A percentile compares a stretch with the other conserved stretches of the same genome.
Evolutionary conservation across 2,797 vertebrate genomes (phyloP).

Genomic region (Chelon auratus): DNA sequence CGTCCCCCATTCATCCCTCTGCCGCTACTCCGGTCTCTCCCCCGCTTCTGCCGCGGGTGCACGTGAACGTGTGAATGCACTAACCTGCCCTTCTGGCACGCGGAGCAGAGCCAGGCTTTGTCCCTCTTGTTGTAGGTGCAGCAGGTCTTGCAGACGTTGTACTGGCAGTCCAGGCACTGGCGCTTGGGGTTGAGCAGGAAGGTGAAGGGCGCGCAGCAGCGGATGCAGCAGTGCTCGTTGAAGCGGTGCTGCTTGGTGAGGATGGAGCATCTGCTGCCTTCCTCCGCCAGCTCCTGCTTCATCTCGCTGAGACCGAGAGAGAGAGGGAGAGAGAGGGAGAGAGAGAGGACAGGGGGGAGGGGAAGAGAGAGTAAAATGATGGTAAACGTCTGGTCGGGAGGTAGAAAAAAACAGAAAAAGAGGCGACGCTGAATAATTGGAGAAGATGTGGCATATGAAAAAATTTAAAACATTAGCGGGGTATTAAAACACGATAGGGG

Average conservation of each 20-base stretch:
- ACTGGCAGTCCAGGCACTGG: slow-evolving; percentile 92
- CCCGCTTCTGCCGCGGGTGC: neutral
- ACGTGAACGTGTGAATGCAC: slow-evolving; percentile 61
- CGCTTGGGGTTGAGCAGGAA: slow-evolving; percentile 95
- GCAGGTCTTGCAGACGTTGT: slow-evolving; percentile 96
- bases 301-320: slow-evolving; percentile 86
- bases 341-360: slow-evolving; percentile 10
- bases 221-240: slow-evolving; percentile 96
- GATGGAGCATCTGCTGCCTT: slow-evolving; percentile 94
- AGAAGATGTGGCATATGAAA: slow-evolving; percentile 69
- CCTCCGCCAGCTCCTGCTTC: slow-evolving; percentile 96
- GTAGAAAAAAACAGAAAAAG: slow-evolving; percentile 55
- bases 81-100: slow-evolving; percentile 96
- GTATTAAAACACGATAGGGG: slow-evolving; percentile 32
- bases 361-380: slow-evolving; percentile 44
- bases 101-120: slow-evolving; percentile 91
- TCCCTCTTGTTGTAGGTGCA: slow-evolving; percentile 91
- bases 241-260: slow-evolving; percentile 94
- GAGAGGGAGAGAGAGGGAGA: slow-evolving; percentile 30
- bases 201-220: slow-evolving; percentile 95
- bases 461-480: slow-evolving; percentile 56
- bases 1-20: slow-evolving; percentile 52
- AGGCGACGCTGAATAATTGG: slow-evolving; percentile 69
- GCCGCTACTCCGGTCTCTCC: slow-evolving; percentile 43
- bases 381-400: slow-evolving; percentile 69